Conservation (phyloP, 2,797 vertebrate genomes). For the Anisognathus igniventris region DNA sequence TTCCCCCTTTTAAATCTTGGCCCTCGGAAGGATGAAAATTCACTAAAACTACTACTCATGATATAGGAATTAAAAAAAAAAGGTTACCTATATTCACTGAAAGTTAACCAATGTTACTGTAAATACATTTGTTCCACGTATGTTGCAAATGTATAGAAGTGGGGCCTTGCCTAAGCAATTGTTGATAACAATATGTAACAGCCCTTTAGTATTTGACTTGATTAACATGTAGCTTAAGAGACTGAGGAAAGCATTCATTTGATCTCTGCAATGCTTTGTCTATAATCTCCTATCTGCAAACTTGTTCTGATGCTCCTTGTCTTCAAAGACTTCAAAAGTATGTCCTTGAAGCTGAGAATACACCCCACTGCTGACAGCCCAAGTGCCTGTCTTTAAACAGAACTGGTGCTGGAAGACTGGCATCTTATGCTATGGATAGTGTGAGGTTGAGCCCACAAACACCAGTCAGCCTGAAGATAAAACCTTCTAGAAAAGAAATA, state of each 20-base stretch:
- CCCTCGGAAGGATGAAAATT: not conserved
- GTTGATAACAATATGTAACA: not conserved
- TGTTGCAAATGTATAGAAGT: not conserved
- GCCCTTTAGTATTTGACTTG: not conserved
- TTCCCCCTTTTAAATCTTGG: not conserved
- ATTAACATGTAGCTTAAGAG: not conserved
- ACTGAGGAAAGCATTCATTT: not conserved
- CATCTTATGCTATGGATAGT: not conserved
- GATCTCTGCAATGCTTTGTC: not conserved
- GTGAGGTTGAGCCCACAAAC: not conserved
- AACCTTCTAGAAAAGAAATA: not conserved
- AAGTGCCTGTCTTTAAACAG: not conserved
- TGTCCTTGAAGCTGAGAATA: not conserved
- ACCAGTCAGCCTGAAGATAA: not conserved
- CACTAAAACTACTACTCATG: not conserved
- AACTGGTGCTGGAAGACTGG: not conserved
- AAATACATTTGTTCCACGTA: not conserved
- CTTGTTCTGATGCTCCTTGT: not conserved
- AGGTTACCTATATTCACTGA: not conserved
- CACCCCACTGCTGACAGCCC: not conserved
- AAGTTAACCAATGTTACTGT: not conserved
- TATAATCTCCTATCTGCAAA: not conserved
- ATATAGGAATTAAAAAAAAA: not conserved
- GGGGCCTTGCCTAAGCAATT: not conserved
- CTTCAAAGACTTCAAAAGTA: not conserved